phyloP scores from a whole-genome alignment of 1,140 invertebrate genomes.

The Heliothis virescens region DNA sequence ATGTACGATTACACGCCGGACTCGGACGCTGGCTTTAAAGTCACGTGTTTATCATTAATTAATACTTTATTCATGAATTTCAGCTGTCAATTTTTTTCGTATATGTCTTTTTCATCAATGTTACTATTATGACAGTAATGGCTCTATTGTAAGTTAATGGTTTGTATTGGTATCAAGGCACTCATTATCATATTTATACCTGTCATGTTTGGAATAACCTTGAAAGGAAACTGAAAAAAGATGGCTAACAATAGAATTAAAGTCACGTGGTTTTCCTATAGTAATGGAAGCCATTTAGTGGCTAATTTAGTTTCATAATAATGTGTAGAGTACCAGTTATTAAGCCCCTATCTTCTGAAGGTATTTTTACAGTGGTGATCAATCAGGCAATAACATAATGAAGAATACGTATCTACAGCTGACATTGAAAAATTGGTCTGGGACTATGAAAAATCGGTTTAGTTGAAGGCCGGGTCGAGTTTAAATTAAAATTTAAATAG shows the following conservation, averaged over 20 bases:
- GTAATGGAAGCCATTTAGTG: not conserved
- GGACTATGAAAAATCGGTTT: constrained; percentile 47
- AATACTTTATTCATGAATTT: constrained; percentile 7
- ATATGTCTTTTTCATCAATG: constrained; percentile 9
- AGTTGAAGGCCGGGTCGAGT: constrained; percentile 22
- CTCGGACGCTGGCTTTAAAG: constrained; percentile 15
- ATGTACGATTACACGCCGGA: constrained; percentile 39
- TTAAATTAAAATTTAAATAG: constrained; percentile 40
- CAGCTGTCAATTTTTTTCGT: not conserved
- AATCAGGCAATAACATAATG: constrained; percentile 43
- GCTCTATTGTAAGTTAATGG: not conserved
- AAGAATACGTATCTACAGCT: constrained; percentile 34
- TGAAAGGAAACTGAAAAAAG: not conserved
- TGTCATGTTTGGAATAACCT: not conserved
- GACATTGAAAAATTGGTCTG: constrained; percentile 48
- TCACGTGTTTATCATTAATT: constrained; percentile 35
- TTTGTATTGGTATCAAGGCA: not conserved
- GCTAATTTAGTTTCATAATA: not conserved
- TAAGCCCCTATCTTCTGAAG: not conserved
- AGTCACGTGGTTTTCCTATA: not conserved
- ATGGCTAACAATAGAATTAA: no score
- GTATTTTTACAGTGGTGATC: constrained; percentile 41
- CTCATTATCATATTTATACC: not conserved
- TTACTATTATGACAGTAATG: not conserved
- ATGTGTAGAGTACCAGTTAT: not conserved